Conservation (phyloP, 2,797 vertebrate genomes). For the Euphonia xanthogaster region DNA sequence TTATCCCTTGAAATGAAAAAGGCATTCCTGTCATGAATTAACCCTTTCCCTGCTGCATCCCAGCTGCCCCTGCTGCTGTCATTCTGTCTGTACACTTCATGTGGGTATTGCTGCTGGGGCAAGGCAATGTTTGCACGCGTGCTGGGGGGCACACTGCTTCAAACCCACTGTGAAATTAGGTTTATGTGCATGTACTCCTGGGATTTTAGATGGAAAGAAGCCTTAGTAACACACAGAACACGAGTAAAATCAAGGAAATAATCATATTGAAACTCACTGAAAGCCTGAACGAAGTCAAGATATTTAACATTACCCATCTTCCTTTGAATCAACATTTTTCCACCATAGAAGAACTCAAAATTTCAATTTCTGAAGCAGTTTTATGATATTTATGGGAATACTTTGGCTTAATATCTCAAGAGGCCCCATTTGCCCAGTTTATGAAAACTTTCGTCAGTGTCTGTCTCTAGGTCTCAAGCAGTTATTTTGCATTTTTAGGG, state of each 20-base stretch:
- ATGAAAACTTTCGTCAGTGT: background rate
- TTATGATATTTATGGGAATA: background rate
- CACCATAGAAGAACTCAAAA: background rate
- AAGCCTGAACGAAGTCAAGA: background rate
- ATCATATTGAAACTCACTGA: background rate
- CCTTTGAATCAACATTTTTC: background rate
- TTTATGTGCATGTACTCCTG: background rate
- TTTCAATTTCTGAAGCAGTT: background rate
- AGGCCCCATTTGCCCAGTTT: background rate
- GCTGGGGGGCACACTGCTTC: background rate
- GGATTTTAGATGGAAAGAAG: background rate
- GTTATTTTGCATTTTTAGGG: background rate
- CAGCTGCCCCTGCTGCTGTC: background rate
- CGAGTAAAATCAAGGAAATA: background rate
- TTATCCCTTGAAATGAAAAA: background rate
- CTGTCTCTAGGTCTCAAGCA: background rate
- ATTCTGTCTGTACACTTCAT: background rate
- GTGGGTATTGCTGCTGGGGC: too few species aligned
- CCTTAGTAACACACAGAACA: background rate
- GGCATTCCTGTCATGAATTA: background rate
- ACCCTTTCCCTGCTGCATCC: background rate
- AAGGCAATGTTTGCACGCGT: accelerated
- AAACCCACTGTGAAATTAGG: background rate
- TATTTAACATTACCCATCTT: background rate
- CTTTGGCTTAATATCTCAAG: background rate